These are phyloP conservation scores for Zeuzera pyrina DNA, from an alignment of 2,888 invertebrate species.

Conservation along the genomic window DNA sequence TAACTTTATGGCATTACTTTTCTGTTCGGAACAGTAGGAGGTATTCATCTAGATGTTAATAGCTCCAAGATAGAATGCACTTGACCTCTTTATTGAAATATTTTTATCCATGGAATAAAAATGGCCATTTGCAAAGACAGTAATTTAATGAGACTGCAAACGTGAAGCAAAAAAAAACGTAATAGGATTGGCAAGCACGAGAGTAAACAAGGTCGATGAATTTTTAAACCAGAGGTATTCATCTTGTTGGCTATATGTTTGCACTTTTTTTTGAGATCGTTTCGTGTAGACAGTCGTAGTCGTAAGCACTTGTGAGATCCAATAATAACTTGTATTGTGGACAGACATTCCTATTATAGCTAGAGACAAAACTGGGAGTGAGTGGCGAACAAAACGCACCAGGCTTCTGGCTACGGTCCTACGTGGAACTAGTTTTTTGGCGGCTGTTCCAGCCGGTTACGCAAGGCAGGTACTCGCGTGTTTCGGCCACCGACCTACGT, in stretches of 20 bases:
- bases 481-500: constrained; percentile 50
- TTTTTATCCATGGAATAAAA: constrained; percentile 38
- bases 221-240: constrained; percentile 3
- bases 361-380: too few species aligned
- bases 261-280: too few species aligned
- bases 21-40: constrained; percentile 22
- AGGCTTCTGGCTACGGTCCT: constrained; percentile 36
- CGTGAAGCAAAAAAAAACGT: constrained; percentile 14
- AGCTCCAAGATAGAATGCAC: constrained; percentile 29
- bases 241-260: too few species aligned
- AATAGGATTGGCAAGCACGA: constrained; percentile 9
- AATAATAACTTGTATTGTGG: too few species aligned
- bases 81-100: constrained; percentile 55
- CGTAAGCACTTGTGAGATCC: too few species aligned
- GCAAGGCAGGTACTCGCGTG: constrained; percentile 43
- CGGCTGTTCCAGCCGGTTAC: constrained; percentile 54
- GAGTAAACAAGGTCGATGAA: constrained; percentile 22
- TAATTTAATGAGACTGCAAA: constrained; percentile 11
- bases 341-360: too few species aligned
- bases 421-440: constrained; percentile 64
- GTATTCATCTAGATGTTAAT: constrained; percentile 22
- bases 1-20: neutral
- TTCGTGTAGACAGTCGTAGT: too few species aligned
- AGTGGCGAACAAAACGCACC: too few species aligned
- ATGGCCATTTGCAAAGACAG: constrained; percentile 21